Conservation (phyloP, 2,113 vertebrate species). For the Hyla sarda region DNA sequence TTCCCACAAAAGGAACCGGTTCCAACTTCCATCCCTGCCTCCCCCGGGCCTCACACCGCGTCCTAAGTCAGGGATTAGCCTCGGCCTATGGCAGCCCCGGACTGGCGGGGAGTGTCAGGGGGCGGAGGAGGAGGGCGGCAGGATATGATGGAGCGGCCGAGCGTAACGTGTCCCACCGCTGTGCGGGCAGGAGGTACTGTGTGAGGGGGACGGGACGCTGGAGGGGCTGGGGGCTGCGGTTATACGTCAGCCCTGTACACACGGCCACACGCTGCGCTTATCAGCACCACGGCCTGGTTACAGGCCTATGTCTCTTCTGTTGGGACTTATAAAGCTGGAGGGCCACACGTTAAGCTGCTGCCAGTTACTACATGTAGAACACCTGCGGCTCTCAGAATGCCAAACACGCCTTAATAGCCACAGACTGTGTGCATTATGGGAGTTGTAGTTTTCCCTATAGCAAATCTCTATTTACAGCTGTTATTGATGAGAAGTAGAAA, state of each 20-base stretch:
- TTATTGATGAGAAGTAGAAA: not conserved
- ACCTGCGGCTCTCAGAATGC: not conserved
- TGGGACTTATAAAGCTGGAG: not conserved
- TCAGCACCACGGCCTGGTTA: not conserved
- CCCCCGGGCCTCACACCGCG: not conserved
- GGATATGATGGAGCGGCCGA: slow-evolving; percentile 21
- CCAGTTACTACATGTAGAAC: too few relatives aligned
- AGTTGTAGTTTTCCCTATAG: not conserved
- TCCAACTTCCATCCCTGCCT: too few relatives aligned
- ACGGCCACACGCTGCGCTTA: too few relatives aligned
- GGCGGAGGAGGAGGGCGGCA: not conserved
- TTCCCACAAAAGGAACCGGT: too few relatives aligned
- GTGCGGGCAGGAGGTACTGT: slow-evolving; percentile 31
- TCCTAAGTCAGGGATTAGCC: not conserved
- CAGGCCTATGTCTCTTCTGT: not conserved
- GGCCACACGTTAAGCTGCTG: not conserved
- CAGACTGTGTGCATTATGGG: not conserved
- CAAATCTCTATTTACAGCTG: not conserved
- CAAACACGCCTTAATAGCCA: not conserved
- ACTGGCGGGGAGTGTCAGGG: not conserved
- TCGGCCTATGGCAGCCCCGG: not conserved
- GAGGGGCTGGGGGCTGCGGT: not conserved
- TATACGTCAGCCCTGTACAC: not conserved
- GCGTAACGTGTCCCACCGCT: not conserved
- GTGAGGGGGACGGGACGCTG: too few relatives aligned